phyloP scores from a whole-genome alignment of 2,888 invertebrate species.

The Plebejus anna region DNA sequence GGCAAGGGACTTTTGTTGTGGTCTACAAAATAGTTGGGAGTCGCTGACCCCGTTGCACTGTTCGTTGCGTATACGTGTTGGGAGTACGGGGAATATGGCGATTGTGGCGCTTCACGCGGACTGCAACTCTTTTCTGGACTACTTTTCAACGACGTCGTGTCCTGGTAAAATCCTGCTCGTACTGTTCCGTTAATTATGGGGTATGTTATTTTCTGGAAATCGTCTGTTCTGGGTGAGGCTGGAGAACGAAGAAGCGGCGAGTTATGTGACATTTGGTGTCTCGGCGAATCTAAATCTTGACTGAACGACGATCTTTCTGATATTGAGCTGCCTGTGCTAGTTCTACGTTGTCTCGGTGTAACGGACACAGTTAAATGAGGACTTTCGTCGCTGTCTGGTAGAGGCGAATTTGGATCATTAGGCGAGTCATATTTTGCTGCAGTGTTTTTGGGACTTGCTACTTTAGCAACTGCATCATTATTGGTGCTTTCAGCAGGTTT shows the following conservation, averaged over 20 bases:
- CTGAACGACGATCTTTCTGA: constrained; percentile 89
- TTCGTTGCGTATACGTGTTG: constrained; percentile 72
- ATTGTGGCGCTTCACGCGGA: constrained; percentile 84
- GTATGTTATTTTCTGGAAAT: constrained; percentile 84
- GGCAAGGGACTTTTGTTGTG: constrained; percentile 71
- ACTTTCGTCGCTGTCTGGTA: constrained; percentile 68
- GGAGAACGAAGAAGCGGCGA: constrained; percentile 87
- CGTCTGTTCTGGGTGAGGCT: constrained; percentile 87
- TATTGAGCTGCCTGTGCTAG: constrained; percentile 89
- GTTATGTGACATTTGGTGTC: constrained; percentile 86
- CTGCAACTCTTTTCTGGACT: constrained; percentile 92
- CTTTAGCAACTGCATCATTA: constrained; percentile 48
- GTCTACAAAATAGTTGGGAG: constrained; percentile 68
- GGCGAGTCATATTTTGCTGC: constrained; percentile 63
- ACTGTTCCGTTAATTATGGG: constrained; percentile 90
- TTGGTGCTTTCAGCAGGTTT: constrained; percentile 54
- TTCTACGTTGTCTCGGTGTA: constrained; percentile 81
- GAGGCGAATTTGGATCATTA: constrained; percentile 60
- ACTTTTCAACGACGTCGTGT: constrained; percentile 89
- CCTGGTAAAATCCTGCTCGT: constrained; percentile 93
- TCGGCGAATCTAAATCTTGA: constrained; percentile 87
- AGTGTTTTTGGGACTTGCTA: constrained; percentile 55
- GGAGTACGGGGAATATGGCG: constrained; percentile 69
- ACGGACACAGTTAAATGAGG: constrained; percentile 55
- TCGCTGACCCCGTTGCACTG: constrained; percentile 55